A percentile compares a stretch with the other conserved stretches of the same genome.
Evolutionary conservation across 2,888 invertebrate species (phyloP).

Genomic region (Standfussiana lucernea): DNA sequence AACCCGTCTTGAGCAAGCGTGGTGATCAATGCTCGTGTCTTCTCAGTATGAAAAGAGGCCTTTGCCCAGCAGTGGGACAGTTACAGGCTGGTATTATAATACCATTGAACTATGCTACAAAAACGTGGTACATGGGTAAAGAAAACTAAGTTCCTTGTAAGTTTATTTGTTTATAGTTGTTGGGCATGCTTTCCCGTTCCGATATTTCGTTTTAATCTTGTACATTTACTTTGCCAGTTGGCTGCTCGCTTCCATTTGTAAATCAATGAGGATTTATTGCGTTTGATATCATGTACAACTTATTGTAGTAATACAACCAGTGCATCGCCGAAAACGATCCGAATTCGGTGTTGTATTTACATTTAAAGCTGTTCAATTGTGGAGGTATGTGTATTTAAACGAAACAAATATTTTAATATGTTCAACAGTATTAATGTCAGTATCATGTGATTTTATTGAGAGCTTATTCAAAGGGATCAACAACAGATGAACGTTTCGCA

Average conservation of each 20-base stretch:
- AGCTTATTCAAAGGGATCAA: neutral
- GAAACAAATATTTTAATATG: neutral
- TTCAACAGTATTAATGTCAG: neutral
- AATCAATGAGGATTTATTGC: constrained; percentile 36
- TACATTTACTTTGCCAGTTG: constrained; percentile 38
- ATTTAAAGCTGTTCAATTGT: constrained; percentile 8
- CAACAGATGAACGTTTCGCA: neutral
- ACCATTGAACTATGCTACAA: neutral
- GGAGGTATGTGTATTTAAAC: constrained; percentile 3
- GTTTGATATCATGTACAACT: constrained; percentile 23
- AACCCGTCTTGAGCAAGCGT: too few species aligned
- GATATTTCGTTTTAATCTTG: constrained; percentile 47
- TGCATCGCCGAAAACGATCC: neutral
- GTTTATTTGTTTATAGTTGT: constrained; percentile 28
- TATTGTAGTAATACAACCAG: neutral
- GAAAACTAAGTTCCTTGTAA: neutral
- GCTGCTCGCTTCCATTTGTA: constrained; percentile 32
- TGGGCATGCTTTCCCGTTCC: constrained; percentile 7
- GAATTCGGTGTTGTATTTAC: constrained; percentile 5
- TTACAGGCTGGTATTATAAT: too few species aligned
- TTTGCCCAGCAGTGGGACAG: too few species aligned
- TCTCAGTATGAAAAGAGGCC: too few species aligned
- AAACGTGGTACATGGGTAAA: neutral
- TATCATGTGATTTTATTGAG: neutral
- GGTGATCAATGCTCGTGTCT: too few species aligned